Conservation (phyloP, 2,888 invertebrate genomes). For the Eucera pruinosa region DNA sequence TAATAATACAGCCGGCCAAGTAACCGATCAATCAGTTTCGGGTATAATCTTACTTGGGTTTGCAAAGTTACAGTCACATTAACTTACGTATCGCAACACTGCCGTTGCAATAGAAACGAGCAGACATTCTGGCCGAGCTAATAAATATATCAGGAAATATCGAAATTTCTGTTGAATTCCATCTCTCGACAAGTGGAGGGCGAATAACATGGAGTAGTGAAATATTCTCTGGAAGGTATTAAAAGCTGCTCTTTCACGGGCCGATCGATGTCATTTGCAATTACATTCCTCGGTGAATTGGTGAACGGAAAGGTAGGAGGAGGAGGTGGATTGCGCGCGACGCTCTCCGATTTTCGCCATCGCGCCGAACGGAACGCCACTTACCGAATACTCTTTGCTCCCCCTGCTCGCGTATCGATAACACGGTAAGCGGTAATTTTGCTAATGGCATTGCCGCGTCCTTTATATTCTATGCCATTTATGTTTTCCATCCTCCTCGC, state of each 20-base stretch:
- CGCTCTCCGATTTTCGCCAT: conserved; percentile 37
- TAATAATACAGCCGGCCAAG: too few relatives aligned
- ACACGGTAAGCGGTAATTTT: conserved; percentile 81
- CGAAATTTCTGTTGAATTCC: neutral
- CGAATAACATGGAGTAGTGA: neutral
- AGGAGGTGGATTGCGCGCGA: conserved; percentile 5
- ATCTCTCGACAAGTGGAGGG: neutral
- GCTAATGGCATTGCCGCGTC: conserved; percentile 80
- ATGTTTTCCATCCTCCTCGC: conserved; percentile 40
- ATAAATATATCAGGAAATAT: neutral
- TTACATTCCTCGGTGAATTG: conserved; percentile 42
- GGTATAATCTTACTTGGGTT: too few relatives aligned
- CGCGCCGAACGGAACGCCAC: conserved; percentile 23
- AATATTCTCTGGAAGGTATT: conserved; percentile 8
- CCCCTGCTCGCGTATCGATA: conserved; percentile 74
- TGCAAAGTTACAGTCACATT: too few relatives aligned
- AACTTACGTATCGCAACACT: too few relatives aligned
- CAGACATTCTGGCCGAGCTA: neutral
- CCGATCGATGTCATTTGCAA: conserved; percentile 43
- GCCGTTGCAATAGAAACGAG: too few relatives aligned
- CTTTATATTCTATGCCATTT: conserved; percentile 73
- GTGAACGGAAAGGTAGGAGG: neutral
- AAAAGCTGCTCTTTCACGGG: conserved; percentile 16
- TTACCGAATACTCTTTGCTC: conserved; percentile 37
- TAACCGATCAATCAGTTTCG: too few relatives aligned